Percentiles rank a stretch among this genome's conserved stretches.
Conservation (phyloP, 2,797 vertebrate species). For the Cynopterus sphinx region DNA sequence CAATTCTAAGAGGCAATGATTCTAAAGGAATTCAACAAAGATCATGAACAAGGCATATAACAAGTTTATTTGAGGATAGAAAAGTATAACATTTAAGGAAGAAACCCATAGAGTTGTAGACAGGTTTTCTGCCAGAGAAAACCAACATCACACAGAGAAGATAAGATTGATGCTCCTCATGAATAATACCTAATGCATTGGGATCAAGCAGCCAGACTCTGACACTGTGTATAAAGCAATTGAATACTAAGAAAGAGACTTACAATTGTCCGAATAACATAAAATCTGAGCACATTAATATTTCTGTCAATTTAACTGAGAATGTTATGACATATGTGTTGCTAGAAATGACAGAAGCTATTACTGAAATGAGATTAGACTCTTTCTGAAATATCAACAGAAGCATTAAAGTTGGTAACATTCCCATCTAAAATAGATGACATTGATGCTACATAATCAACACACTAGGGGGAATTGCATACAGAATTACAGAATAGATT, state of each 20-base stretch:
- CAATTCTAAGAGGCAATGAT: not conserved
- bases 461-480: conserved; percentile 78
- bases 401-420: conserved; percentile 84
- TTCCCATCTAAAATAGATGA: conserved; percentile 83
- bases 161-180: not conserved
- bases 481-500: conserved; percentile 78
- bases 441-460: conserved; percentile 82
- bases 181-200: not conserved
- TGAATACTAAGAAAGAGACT: conserved; percentile 59
- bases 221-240: not conserved
- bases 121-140: not conserved
- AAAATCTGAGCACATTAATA: conserved; percentile 81
- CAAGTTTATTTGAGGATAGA: not conserved
- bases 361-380: conserved; percentile 87
- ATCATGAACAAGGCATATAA: not conserved
- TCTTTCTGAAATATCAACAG: conserved; percentile 86
- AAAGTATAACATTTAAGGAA: not conserved
- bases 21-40: not conserved
- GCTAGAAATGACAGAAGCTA: conserved; percentile 86
- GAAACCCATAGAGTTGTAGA: not conserved
- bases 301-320: conserved; percentile 84
- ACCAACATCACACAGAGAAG: not conserved
- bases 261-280: conserved; percentile 78
- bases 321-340: conserved; percentile 84
- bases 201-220: not conserved